Evolutionary conservation across 2,888 invertebrate species (phyloP).

Genomic region (Cacoxenus indagator): DNA sequence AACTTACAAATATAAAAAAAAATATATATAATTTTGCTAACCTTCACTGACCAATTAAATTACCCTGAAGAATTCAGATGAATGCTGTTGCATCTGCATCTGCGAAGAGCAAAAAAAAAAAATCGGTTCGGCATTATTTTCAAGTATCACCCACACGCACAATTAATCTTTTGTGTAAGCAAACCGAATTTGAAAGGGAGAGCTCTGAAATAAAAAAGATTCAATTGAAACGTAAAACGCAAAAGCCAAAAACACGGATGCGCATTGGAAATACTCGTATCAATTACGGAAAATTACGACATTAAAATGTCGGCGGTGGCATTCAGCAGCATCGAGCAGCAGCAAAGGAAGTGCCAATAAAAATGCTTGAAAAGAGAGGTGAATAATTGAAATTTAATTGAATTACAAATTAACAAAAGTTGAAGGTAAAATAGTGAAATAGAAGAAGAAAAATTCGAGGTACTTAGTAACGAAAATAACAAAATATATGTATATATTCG

Average conservation of each 20-base stretch:
- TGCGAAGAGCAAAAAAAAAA: too few relatives aligned
- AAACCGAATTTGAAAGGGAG: constrained; percentile 4
- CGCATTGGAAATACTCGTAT: constrained; percentile 49
- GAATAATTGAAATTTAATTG: constrained; percentile 45
- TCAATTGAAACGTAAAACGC: constrained; percentile 44
- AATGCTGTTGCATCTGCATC: too few relatives aligned
- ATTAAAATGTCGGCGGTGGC: not conserved
- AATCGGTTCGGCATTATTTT: not conserved
- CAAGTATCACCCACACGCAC: constrained; percentile 41
- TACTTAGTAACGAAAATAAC: not conserved
- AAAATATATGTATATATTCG: not conserved
- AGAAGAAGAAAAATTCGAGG: not conserved
- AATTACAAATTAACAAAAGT: constrained; percentile 55
- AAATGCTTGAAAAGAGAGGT: constrained; percentile 25
- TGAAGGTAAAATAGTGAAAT: constrained; percentile 23
- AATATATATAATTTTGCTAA: too few relatives aligned
- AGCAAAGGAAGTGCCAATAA: constrained; percentile 38
- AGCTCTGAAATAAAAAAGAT: constrained; percentile 1
- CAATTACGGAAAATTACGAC: constrained; percentile 51
- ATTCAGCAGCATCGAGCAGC: not conserved
- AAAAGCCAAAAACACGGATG: constrained; percentile 32
- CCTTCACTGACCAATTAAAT: too few relatives aligned
- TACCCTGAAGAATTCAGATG: too few relatives aligned
- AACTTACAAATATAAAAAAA: too few relatives aligned
- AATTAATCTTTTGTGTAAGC: constrained; percentile 56